Conservation (phyloP, 2,113 vertebrate species). For the Nothoprocta perdicaria region DNA sequence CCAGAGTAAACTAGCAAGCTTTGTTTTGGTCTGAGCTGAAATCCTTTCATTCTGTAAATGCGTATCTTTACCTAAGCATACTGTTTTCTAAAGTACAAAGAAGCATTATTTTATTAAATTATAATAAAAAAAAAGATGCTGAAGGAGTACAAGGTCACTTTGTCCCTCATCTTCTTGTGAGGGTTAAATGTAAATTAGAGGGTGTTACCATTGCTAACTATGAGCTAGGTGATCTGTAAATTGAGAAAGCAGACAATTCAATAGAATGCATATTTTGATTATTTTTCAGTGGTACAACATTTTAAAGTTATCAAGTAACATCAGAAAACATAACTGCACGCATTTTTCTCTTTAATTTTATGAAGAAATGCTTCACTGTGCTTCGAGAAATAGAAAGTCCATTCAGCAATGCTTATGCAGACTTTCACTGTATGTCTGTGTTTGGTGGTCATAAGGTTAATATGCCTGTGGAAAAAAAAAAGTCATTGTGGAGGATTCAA, state of each 20-base stretch:
- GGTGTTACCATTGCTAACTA: not conserved
- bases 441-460: conserved; percentile 1
- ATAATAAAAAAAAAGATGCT: not conserved
- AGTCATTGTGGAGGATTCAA: not conserved
- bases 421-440: not conserved
- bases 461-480: not conserved
- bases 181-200: not conserved
- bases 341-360: not conserved
- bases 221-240: not conserved
- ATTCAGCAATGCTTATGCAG: not conserved
- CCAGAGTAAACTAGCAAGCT: not conserved
- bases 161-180: not conserved
- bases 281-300: not conserved
- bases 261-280: not conserved
- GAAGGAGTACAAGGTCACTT: not conserved
- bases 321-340: not conserved
- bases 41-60: no score
- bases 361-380: not conserved
- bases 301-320: not conserved
- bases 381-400: not conserved
- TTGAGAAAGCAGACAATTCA: not conserved
- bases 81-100: not conserved
- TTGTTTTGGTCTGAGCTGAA: no score
- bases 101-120: not conserved
- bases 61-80: not conserved